Conservation (phyloP, 1,140 invertebrate genomes). For the Drosophila suzukii region DNA sequence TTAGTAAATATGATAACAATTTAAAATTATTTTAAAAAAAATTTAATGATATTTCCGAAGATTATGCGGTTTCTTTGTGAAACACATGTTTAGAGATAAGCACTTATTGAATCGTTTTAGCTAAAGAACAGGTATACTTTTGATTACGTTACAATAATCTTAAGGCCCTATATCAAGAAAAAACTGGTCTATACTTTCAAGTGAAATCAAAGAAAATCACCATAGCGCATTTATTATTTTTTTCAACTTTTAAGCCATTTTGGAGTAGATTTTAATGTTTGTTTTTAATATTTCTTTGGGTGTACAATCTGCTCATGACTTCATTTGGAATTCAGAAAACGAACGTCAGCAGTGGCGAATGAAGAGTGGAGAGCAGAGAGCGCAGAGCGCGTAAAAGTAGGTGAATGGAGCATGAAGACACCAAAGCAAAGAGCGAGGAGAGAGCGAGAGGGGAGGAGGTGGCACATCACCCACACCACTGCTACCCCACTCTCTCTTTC, state of each 20-base stretch:
- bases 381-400: slow-evolving; percentile 77
- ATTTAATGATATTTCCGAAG: no score
- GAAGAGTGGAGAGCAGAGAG: slow-evolving; percentile 62
- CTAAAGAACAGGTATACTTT: no score
- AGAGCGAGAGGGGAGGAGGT: slow-evolving; percentile 1
- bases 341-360: slow-evolving; percentile 58
- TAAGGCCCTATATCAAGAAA: background rate
- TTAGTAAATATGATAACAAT: no score
- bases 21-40: no score
- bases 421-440: slow-evolving; percentile 17
- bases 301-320: slow-evolving; percentile 73
- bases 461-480: slow-evolving; percentile 24
- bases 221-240: no score
- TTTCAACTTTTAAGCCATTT: no score
- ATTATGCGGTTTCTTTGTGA: no score
- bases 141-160: background rate
- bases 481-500: background rate
- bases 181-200: background rate
- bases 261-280: background rate
- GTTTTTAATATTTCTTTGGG: slow-evolving; percentile 2
- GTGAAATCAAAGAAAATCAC: no score
- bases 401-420: slow-evolving; percentile 81
- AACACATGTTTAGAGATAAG: background rate
- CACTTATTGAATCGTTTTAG: background rate
- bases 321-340: slow-evolving; percentile 83